Conservation (phyloP, 2,113 vertebrate species). For the Meles meles region DNA sequence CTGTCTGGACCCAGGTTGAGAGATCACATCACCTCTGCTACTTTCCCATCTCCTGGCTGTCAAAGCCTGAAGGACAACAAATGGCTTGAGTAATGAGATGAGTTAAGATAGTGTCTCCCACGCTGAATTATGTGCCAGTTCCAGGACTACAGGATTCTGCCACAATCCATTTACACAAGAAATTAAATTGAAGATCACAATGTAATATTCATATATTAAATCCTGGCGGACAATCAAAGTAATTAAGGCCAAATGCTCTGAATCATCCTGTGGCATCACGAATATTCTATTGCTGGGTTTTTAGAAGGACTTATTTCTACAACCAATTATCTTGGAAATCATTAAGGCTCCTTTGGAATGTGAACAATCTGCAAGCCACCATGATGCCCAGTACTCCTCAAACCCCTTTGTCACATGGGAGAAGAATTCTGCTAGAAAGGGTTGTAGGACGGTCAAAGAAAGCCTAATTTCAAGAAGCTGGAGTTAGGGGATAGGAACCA, state of each 20-base stretch:
- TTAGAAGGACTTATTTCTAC: constrained; percentile 75
- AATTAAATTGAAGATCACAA: constrained; percentile 77
- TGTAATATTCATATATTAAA: constrained; percentile 80
- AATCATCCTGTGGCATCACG: constrained; percentile 72
- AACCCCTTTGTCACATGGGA: constrained; percentile 3
- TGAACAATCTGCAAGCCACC: constrained; percentile 64
- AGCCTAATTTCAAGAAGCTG: constrained; percentile 1
- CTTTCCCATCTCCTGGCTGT: constrained; percentile 68
- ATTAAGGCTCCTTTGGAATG: constrained; percentile 71
- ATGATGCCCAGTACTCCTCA: not conserved
- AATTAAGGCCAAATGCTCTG: constrained; percentile 77
- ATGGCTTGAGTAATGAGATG: constrained; percentile 74
- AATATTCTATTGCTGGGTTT: constrained; percentile 71
- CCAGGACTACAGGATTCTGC: constrained; percentile 74
- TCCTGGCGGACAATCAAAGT: constrained; percentile 78
- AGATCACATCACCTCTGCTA: constrained; percentile 72
- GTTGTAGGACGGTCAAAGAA: not conserved
- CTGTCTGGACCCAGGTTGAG: constrained; percentile 72
- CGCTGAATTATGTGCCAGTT: constrained; percentile 75
- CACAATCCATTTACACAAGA: constrained; percentile 79
- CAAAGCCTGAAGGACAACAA: constrained; percentile 74
- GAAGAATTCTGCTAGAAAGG: constrained; percentile 23
- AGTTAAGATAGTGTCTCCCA: constrained; percentile 79
- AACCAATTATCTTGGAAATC: constrained; percentile 75
- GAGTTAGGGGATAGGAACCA: not conserved